Conservation (phyloP, 2,797 vertebrate species). For the Helarctos malayanus region DNA sequence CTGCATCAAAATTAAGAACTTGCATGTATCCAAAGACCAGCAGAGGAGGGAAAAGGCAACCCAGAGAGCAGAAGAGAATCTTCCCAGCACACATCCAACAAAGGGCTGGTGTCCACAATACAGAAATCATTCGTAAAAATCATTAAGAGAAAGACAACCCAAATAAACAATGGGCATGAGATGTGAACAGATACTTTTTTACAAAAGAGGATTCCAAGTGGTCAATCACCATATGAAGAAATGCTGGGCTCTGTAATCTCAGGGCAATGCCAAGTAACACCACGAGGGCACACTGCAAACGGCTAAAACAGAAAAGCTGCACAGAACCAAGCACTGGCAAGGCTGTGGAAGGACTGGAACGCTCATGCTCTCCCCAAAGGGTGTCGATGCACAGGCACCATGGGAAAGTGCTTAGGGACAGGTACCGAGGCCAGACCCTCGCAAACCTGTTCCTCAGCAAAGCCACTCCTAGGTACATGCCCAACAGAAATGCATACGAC, state of each 20-base stretch:
- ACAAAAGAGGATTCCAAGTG: neutral
- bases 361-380: accelerated
- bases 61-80: neutral
- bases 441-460: neutral
- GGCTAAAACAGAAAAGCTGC: neutral
- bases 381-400: too few relatives aligned
- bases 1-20: neutral
- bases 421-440: neutral
- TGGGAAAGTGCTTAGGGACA: accelerated
- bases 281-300: accelerated
- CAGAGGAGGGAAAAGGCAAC: neutral
- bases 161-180: neutral
- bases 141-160: neutral
- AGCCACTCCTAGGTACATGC: accelerated
- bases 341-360: accelerated
- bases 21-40: neutral
- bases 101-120: neutral
- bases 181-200: neutral
- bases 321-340: neutral
- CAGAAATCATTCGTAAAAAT: neutral
- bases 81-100: neutral
- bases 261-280: neutral
- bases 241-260: accelerated
- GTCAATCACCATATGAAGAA: accelerated
- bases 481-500: accelerated